Percentiles rank a stretch among this genome's conserved stretches.
Evolutionary conservation across 2,113 vertebrate genomes (phyloP).

Genomic region (Piprites chloris): DNA sequence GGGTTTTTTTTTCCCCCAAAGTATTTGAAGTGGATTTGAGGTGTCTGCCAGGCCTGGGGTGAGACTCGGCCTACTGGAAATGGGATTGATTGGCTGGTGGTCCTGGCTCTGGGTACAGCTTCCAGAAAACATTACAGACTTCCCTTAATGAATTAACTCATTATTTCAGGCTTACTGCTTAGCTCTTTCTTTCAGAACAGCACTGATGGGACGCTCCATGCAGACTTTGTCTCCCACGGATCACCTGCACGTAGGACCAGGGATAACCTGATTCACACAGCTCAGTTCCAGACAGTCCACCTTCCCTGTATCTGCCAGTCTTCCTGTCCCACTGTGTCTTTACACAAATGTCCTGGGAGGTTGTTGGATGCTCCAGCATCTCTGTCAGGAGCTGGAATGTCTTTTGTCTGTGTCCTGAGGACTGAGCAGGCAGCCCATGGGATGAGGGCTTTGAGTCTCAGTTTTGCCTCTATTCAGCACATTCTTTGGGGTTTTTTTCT

Average conservation of each 20-base stretch:
- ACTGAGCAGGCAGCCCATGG: not conserved
- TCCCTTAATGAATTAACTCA: not conserved
- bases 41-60: not conserved
- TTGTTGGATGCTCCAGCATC: not conserved
- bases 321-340: not conserved
- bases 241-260: not conserved
- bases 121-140: not conserved
- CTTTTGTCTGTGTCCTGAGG: not conserved
- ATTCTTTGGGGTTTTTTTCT: not conserved
- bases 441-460: not conserved
- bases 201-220: not conserved
- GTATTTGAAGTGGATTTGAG: not conserved
- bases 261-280: not conserved
- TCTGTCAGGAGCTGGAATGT: not conserved
- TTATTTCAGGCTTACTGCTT: not conserved
- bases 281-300: not conserved
- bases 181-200: not conserved
- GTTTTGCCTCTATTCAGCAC: slow-evolving; percentile 41
- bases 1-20: accelerated
- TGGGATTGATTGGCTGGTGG: not conserved
- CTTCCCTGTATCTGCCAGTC: accelerated
- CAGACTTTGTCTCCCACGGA: not conserved
- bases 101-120: not conserved
- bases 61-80: not conserved
- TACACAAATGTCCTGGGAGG: too few species aligned